These are phyloP conservation scores for Felis chaus DNA, from an alignment of 2,113 vertebrate genomes.

Conservation along the genomic window DNA sequence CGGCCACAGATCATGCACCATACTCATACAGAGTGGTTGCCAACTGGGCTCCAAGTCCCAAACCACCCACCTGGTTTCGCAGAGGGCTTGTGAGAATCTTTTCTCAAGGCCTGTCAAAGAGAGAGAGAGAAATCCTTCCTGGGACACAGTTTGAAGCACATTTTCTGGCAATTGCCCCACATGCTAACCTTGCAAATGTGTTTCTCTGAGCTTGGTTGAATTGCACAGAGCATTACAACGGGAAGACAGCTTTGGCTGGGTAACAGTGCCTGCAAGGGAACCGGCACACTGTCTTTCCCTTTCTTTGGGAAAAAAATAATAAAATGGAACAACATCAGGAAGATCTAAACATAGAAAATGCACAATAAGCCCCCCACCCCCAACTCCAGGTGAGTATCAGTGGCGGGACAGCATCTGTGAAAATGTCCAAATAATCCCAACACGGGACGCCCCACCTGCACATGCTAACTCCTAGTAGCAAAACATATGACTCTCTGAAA, in stretches of 20 bases:
- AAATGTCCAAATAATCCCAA: background rate
- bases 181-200: constrained; percentile 39
- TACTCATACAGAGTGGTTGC: background rate
- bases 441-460: background rate
- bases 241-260: background rate
- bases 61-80: constrained; percentile 36
- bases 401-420: constrained; percentile 12
- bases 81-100: background rate
- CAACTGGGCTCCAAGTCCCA: background rate
- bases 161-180: constrained; percentile 18
- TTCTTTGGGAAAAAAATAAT: background rate
- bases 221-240: background rate
- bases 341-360: constrained; percentile 65
- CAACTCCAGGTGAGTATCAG: background rate
- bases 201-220: background rate
- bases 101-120: background rate
- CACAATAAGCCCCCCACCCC: background rate
- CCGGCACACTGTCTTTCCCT: background rate
- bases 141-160: background rate
- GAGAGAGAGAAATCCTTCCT: background rate
- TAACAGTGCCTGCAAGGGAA: background rate
- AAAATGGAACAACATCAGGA: constrained; percentile 38
- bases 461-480: background rate
- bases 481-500: constrained; percentile 25
- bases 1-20: background rate